These are phyloP conservation scores for Lapara coniferarum DNA, from an alignment of 2,888 invertebrate species.

Conservation along the genomic window DNA sequence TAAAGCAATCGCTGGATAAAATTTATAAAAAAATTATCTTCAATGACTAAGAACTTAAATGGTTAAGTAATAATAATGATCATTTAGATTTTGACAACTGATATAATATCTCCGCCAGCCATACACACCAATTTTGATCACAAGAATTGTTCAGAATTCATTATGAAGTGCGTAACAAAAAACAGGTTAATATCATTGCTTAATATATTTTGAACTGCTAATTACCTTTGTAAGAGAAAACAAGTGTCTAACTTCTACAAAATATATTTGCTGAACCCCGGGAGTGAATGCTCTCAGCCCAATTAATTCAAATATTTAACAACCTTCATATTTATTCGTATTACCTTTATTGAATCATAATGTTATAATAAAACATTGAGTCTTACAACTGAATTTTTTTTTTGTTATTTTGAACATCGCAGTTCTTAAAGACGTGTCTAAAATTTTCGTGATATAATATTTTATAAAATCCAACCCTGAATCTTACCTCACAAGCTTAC, in stretches of 20 bases:
- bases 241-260: slow-evolving; percentile 4
- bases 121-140: neutral
- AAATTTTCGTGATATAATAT: neutral
- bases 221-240: slow-evolving; percentile 27
- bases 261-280: slow-evolving; percentile 19
- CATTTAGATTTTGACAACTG: neutral
- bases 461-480: neutral
- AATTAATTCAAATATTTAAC: slow-evolving; percentile 24
- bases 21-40: slow-evolving; percentile 1
- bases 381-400: neutral
- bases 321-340: slow-evolving; percentile 12
- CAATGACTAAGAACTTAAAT: neutral
- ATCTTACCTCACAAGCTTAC: slow-evolving; percentile 12
- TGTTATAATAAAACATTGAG: neutral
- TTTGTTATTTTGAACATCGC: neutral
- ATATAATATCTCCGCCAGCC: neutral
- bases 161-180: neutral
- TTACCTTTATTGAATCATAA: neutral
- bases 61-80: neutral
- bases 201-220: neutral
- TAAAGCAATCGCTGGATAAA: neutral
- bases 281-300: slow-evolving; percentile 10
- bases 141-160: neutral
- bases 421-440: neutral
- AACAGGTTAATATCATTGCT: neutral